Percentiles rank a stretch among this genome's conserved stretches.
Conservation (phyloP, 2,888 invertebrate genomes). For the Drosophila rubida region DNA sequence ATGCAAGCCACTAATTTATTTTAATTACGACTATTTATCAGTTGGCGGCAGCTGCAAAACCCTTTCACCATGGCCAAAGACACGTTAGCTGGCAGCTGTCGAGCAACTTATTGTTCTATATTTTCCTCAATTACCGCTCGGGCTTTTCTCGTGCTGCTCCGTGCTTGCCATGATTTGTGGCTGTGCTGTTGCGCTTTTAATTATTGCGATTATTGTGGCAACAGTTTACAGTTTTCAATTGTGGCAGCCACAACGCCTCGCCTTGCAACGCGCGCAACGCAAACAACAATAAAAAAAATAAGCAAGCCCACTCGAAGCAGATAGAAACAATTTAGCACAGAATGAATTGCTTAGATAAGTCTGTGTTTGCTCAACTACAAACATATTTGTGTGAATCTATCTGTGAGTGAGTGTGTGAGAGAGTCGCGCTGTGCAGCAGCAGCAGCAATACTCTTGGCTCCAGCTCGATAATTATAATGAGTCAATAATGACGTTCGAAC, state of each 20-base stretch:
- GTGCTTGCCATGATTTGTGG: slow-evolving; percentile 66
- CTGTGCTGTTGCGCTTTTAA: slow-evolving; percentile 60
- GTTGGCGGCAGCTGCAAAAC: slow-evolving; percentile 39
- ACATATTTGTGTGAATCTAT: background rate
- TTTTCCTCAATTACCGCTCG: slow-evolving; percentile 59
- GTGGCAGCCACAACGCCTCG: slow-evolving; percentile 43
- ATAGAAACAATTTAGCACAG: slow-evolving; percentile 59
- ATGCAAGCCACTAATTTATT: slow-evolving; percentile 50
- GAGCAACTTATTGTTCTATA: slow-evolving; percentile 61
- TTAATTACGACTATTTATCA: slow-evolving; percentile 59
- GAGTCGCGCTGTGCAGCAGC: slow-evolving; percentile 6
- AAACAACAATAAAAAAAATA: slow-evolving; percentile 6
- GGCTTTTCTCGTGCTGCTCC: slow-evolving; percentile 30
- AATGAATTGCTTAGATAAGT: slow-evolving; percentile 60
- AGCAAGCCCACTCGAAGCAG: slow-evolving; percentile 8
- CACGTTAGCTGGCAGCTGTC: slow-evolving; percentile 33
- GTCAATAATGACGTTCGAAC: slow-evolving; percentile 43
- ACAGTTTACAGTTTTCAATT: slow-evolving; percentile 72
- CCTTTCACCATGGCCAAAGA: slow-evolving; percentile 58
- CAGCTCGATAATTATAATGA: slow-evolving; percentile 45
- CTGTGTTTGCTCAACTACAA: slow-evolving; percentile 9
- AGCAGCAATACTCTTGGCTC: slow-evolving; percentile 15
- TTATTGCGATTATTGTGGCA: slow-evolving; percentile 77
- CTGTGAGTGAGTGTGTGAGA: background rate
- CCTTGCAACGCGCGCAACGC: slow-evolving; percentile 9